These are phyloP conservation scores for Macrosteles quadrilineatus DNA, from an alignment of 1,140 invertebrate species.

Conservation along the genomic window DNA sequence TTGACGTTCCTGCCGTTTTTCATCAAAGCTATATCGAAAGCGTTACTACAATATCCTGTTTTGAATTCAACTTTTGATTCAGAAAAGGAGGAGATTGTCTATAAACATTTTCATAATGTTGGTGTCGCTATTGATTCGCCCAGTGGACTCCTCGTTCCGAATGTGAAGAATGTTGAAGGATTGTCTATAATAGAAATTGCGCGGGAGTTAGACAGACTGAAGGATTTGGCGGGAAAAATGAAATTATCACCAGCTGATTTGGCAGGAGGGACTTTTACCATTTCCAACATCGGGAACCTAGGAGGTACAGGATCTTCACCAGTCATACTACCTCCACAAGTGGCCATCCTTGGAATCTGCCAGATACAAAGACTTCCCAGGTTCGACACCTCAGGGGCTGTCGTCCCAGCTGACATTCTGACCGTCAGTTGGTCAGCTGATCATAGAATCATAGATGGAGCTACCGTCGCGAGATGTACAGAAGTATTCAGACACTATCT, in stretches of 20 bases:
- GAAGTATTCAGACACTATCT: conserved; percentile 91
- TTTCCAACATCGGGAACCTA: conserved; percentile 98
- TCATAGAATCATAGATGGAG: conserved; percentile 96
- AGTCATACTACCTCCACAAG: conserved; percentile 90
- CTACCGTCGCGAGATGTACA: conserved; percentile 92
- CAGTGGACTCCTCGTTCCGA: conserved; percentile 94
- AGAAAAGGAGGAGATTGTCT: conserved; percentile 77
- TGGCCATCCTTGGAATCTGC: conserved; percentile 93
- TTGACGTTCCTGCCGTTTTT: conserved; percentile 96
- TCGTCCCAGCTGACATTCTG: conserved; percentile 77
- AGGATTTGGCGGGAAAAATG: conserved; percentile 70
- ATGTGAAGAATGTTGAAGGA: conserved; percentile 92
- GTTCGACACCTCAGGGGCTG: conserved; percentile 70
- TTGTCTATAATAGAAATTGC: conserved; percentile 84
- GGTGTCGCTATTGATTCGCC: conserved; percentile 97
- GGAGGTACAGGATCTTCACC: conserved; percentile 95
- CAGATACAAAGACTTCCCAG: conserved; percentile 81
- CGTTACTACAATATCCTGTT: conserved; percentile 78
- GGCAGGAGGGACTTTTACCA: conserved; percentile 87
- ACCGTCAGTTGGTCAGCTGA: conserved; percentile 93
- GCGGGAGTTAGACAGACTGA: conserved; percentile 78
- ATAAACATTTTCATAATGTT: conserved; percentile 91
- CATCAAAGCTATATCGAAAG: conserved; percentile 91
- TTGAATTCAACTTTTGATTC: conserved; percentile 89
- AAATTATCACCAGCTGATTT: conserved; percentile 77